Base-by-base conservation (phyloP, 2,888 invertebrate genomes). In the Sabatieria punctata region DNA sequence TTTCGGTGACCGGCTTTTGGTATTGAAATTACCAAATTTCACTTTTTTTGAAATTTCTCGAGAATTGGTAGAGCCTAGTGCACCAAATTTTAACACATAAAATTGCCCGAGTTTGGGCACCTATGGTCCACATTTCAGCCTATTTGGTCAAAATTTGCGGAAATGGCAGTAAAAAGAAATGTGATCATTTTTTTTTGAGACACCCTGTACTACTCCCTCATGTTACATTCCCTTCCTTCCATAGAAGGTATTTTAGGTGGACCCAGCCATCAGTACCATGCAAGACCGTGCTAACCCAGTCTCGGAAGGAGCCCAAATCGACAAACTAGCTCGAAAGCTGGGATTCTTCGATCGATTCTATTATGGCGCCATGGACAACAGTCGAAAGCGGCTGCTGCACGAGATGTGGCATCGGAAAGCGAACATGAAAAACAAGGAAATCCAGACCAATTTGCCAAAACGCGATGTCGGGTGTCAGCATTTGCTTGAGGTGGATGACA, bases 401-500 rank as follows among this genome's bases (percentile, higher is more conserved):
- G 39, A 39, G 4, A 21, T 24, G 6, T 39, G 39, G 39, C 39
- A 39, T n/a, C 21, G 3, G 15, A 39, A 39, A 24, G 36, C 36
- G 36, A 39, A 39, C 22, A 39, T 8, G 22, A 39, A 39, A 39
- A 11, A 22, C 39, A 18, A 13, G 4, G 22, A 39, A 19, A 4
- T 21, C 8, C 39, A 39, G 39, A 39, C 39, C 23, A 39, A 39
- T 22, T 24, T 39, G 22, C 39, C 39, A 15, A 39, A 39, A 39
- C 19, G 39, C 19, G 39, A 39, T 4, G 22, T 39, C 39, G 39
- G 21, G 23, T 18, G 19, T 39, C 39, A 39, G 22, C 39, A 39
- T 39, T 24, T 39, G 21, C 21, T 39, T 22, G 24, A 39, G 11
- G 39, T 39, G 39, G 39, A 39, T 4, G 39, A 39, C 36, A 36